Evolutionary conservation across 2,888 invertebrate species (phyloP), one percentile per base, ranked within the genome.

Genomic region (Philopedon plagiatum): DNA sequence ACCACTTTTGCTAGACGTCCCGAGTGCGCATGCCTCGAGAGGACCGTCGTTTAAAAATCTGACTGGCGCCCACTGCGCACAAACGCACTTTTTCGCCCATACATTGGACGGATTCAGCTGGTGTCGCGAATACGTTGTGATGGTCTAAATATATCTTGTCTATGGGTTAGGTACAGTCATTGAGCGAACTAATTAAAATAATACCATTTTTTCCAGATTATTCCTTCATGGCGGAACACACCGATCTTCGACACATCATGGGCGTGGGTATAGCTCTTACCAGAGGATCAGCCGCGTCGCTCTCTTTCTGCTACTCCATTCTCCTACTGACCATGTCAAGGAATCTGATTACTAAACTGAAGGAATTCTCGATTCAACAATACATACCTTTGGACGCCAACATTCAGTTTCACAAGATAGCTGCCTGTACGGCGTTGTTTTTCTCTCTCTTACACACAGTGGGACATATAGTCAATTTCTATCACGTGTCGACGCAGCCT

Each of bases 351-450:
- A 98, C 98, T 0, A 96, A 97, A 83, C 87, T 98, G 4, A 95
- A 98, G 86, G 97, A 97, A 82, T 96, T 96, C 81, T 94, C 96
- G 54, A 91, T 97, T 62, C 97, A 97, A 79, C 96, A 97, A 81
- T 97, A 96, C 85, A 95, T 97, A 67, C 97, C 97, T 0, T 85
- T 97, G 19, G 98, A 98, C 84, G 94, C 97, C 0, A 96, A 98
- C 81, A 97, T 98, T 64, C 97, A 96, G 81, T 98, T 98, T 84
- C 98, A 98, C 85, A 98, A 98, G 87, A 97, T 98, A 64, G 96
- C 96, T 0, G 98, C 98, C 0, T 94, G 96, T 79, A 98, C 98
- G 0, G 97, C 96, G 0, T 87, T 97, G 0, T 96, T 98, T 86
- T 98, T 98, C 86, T 95, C 97, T 0, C 87, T 97, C 0, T 87